These are phyloP conservation scores for Gymnocephalus cernua DNA, from an alignment of 2,113 vertebrate genomes.

Conservation along the genomic window DNA sequence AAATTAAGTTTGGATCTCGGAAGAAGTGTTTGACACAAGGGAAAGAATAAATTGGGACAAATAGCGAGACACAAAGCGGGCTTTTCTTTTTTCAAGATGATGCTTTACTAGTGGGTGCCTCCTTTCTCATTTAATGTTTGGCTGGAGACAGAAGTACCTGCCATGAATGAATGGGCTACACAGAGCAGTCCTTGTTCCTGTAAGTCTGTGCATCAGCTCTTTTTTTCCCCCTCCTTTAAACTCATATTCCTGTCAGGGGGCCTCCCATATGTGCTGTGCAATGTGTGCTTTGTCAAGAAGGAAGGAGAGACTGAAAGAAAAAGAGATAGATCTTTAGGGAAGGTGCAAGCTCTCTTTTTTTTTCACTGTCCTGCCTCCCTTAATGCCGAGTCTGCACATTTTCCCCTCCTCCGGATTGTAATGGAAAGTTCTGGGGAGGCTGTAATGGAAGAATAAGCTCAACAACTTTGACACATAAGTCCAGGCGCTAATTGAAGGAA, in stretches of 20 bases:
- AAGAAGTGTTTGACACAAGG: conserved; percentile 11
- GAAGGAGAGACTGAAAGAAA: conserved; percentile 30
- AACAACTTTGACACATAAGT: conserved; percentile 51
- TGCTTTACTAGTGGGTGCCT: conserved; percentile 27
- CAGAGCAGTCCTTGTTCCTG: conserved; percentile 77
- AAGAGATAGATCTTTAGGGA: conserved; percentile 47
- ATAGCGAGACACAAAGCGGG: background rate
- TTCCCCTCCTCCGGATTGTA: conserved; percentile 30
- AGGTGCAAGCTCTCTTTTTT: conserved; percentile 52
- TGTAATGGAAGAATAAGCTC: conserved; percentile 61
- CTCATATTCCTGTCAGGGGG: conserved; percentile 75
- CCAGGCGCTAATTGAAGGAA: conserved; percentile 57
- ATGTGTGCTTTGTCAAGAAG: conserved; percentile 69
- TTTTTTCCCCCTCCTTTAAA: conserved; percentile 48
- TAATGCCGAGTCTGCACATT: conserved; percentile 67
- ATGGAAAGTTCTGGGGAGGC: conserved; percentile 65
- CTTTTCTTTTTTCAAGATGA: conserved; percentile 20
- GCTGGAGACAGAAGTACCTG: conserved; percentile 54
- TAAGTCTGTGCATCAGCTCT: conserved; percentile 68
- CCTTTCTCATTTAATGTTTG: conserved; percentile 60
- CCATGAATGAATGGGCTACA: conserved; percentile 62
- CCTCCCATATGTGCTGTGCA: conserved; percentile 69
- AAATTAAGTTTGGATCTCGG: conserved; percentile 39
- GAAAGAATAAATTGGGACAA: conserved; percentile 34
- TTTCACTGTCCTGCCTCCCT: conserved; percentile 30